Base-by-base conservation (phyloP, 2,113 vertebrate species). In the Bos javanicus region DNA sequence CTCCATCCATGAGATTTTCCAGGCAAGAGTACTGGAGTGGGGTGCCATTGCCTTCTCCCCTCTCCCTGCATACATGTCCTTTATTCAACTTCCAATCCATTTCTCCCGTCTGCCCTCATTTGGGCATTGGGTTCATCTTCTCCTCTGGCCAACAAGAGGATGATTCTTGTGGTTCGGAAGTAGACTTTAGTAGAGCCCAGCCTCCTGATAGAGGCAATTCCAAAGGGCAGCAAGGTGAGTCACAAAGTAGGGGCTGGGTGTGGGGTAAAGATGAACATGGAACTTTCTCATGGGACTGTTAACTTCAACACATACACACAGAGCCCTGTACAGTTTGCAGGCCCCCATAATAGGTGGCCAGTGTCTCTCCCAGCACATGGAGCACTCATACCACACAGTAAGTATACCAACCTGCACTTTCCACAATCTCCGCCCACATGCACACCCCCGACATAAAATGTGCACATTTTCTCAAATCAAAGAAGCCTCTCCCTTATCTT, bases 41-140 rank as follows among this genome's bases (percentile, higher is more conserved):
- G 48, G 48, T 48, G 48, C 48, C 11, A 48, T 13, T 48, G 48
- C 48, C 48, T 48, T 48, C 48, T 48, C 48, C 48, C 48, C 62
- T 30, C 19, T 89, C n/a, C 80, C 25, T 81, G 13, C 36, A 87
- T 13, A 13, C 26, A 28, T 54, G 50, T 12, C 39, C 28, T 92
- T 28, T 67, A 43, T 82, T 96, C 43, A 90, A n/a, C 36, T 36
- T 17, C 11, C 62, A 60, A 36, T 64, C 30, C 17, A 36, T 76
- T 90, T 87, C 30, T 92, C 36, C 46, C 5, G 1, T 59, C 52
- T 46, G 28, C 21, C 59, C 33, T 76, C 76, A 50, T 39, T 85
- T 84, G 46, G 25, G 23, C 26, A 3, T 25, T 92, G n/a, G 81
- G 59, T 92, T 97, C 62, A 13, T 91, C 59, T 94, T 92, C 25